Percentiles rank a stretch among this genome's conserved stretches.
Conservation (phyloP, 2,888 invertebrate genomes). For the Drosophila subquinaria region DNA sequence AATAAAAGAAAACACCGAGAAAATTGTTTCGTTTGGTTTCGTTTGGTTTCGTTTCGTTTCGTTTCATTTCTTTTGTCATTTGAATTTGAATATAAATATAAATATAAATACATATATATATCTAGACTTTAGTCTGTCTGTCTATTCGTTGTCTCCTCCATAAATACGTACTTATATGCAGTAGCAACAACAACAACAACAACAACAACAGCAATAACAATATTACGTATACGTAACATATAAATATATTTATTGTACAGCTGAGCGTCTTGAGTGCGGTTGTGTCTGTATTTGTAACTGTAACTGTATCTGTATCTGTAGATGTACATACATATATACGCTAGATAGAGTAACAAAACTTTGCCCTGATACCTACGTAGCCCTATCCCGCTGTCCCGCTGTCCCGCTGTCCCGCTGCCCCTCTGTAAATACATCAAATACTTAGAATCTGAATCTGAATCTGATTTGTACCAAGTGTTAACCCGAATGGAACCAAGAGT, state of each 20-base stretch:
- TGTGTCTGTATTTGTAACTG: constrained; percentile 10
- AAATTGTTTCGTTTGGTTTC: constrained; percentile 60
- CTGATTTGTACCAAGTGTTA: constrained; percentile 36
- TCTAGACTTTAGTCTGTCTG: constrained; percentile 60
- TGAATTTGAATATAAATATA: constrained; percentile 77
- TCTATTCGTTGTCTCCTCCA: constrained; percentile 63
- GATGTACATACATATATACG: background rate
- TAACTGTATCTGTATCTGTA: constrained; percentile 10
- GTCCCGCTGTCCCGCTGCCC: background rate
- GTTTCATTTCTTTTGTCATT: constrained; percentile 79
- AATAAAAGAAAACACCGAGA: constrained; percentile 14
- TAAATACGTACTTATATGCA: constrained; percentile 42
- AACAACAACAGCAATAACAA: constrained; percentile 24
- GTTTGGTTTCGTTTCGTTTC: constrained; percentile 57
- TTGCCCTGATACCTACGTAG: constrained; percentile 7
- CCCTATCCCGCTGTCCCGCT: background rate
- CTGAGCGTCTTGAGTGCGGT: constrained; percentile 9
- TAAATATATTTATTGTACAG: constrained; percentile 45
- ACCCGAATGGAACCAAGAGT: constrained; percentile 31
- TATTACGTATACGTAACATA: constrained; percentile 61
- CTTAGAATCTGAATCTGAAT: constrained; percentile 18
- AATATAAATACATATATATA: constrained; percentile 75
- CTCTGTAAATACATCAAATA: constrained; percentile 25
- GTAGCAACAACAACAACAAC: constrained; percentile 13
- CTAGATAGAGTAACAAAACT: constrained; percentile 9